phyloP scores from a whole-genome alignment of 2,797 vertebrate species.

The Cyprinodon diabolis region DNA sequence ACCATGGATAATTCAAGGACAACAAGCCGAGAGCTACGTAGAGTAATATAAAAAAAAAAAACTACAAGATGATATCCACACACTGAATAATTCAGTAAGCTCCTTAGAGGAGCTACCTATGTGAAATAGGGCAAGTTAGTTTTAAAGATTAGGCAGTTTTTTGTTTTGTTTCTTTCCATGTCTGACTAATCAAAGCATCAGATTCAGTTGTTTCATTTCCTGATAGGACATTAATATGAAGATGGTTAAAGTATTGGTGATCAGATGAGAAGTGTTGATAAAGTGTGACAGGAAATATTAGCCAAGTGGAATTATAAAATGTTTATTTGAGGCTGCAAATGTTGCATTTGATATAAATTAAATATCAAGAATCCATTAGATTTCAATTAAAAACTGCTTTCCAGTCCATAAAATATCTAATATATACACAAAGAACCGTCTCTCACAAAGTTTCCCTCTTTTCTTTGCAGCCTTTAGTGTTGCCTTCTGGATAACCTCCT shows the following conservation, averaged over 20 bases:
- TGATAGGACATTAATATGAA: constrained; percentile 2
- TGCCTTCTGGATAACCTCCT: constrained; percentile 29
- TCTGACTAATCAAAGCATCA: background rate
- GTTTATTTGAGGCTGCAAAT: background rate
- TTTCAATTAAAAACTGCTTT: background rate
- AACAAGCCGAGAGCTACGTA: constrained; percentile 27
- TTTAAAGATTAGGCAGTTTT: constrained; percentile 2
- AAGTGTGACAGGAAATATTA: background rate
- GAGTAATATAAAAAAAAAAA: constrained; percentile 20
- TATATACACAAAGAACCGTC: constrained; percentile 11
- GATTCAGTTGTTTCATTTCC: constrained; percentile 1
- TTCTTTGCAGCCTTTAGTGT: constrained; percentile 8
- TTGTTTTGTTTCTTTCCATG: background rate
- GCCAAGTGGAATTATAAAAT: background rate
- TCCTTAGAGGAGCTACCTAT: constrained; percentile 27
- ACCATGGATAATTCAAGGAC: constrained; percentile 61
- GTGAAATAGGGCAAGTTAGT: constrained; percentile 37
- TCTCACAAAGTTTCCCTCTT: constrained; percentile 12
- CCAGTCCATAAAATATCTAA: background rate
- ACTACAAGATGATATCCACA: constrained; percentile 16
- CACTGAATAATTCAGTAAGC: constrained; percentile 50
- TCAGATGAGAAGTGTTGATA: constrained; percentile 11
- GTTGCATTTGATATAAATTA: background rate
- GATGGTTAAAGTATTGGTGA: constrained; percentile 1
- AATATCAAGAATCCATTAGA: background rate